A percentile compares a stretch with the other conserved stretches of the same genome.
Evolutionary conservation across 2,888 invertebrate species (phyloP).

Genomic region (Coecobrya sp.): DNA sequence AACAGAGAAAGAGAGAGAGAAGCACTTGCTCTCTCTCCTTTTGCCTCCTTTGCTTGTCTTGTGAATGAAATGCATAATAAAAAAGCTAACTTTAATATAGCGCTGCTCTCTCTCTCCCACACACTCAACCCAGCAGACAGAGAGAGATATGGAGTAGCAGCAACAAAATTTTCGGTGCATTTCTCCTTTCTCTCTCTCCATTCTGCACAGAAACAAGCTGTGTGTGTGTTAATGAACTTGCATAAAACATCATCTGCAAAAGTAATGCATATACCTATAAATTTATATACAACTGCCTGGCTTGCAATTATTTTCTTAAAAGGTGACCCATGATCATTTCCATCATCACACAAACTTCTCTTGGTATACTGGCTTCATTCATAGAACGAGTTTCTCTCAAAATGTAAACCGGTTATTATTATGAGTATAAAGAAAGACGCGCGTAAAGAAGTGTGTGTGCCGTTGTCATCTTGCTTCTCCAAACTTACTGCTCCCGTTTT

Average conservation of each 20-base stretch:
- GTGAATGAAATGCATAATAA: conserved; percentile 51
- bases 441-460: background rate
- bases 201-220: background rate
- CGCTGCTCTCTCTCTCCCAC: background rate
- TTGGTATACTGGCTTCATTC: background rate
- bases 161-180: background rate
- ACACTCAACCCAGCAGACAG: background rate
- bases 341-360: no score
- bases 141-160: background rate
- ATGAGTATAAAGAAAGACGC: background rate
- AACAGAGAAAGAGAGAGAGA: conserved; percentile 24
- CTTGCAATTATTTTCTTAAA: background rate
- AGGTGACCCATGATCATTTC: no score
- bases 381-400: background rate
- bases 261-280: no score
- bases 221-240: conserved; percentile 51
- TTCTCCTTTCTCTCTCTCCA: background rate
- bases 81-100: background rate
- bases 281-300: background rate
- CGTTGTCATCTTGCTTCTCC: background rate
- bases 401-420: background rate
- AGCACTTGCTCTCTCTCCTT: no score
- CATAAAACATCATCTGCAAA: conserved; percentile 13
- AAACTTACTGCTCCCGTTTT: background rate
- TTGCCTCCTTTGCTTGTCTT: background rate